phyloP scores from a whole-genome alignment of 2,888 invertebrate genomes.

The Ormyrus labotus region DNA sequence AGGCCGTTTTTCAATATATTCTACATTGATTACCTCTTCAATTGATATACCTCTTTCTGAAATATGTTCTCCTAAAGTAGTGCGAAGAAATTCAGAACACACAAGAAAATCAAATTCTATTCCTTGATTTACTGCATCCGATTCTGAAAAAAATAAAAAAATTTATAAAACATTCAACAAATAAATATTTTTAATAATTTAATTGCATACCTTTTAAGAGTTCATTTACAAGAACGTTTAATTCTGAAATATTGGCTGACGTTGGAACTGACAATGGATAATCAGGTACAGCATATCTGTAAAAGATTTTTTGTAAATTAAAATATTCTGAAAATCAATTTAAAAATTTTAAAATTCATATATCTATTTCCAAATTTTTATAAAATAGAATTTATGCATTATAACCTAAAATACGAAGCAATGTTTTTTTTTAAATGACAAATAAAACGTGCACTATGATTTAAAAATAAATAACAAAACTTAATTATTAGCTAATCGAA shows the following conservation, averaged over 20 bases:
- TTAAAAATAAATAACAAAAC: background rate
- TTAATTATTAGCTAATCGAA: background rate
- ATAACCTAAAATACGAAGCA: too few species aligned
- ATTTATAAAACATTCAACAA: slow-evolving; percentile 23
- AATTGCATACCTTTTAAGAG: slow-evolving; percentile 80
- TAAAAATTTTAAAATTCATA: background rate
- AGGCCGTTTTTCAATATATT: slow-evolving; percentile 93
- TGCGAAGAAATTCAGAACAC: slow-evolving; percentile 87
- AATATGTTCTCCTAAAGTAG: slow-evolving; percentile 85
- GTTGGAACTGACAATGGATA: slow-evolving; percentile 89
- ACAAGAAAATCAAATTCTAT: slow-evolving; percentile 93
- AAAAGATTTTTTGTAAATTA: slow-evolving; percentile 54
- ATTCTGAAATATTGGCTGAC: slow-evolving; percentile 81
- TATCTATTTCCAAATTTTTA: slow-evolving; percentile 7
- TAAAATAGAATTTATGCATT: slow-evolving; percentile 14
- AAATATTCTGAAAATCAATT: too few species aligned
- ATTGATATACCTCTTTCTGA: slow-evolving; percentile 85
- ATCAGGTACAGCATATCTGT: slow-evolving; percentile 91
- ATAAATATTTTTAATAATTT: slow-evolving; percentile 15
- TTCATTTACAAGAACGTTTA: slow-evolving; percentile 89
- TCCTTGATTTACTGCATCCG: slow-evolving; percentile 67
- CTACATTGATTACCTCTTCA: slow-evolving; percentile 91
- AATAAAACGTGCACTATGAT: background rate
- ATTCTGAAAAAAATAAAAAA: slow-evolving; percentile 60
- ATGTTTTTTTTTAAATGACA: background rate